phyloP scores from a whole-genome alignment of 2,888 invertebrate genomes.

The Tenthredo mesomela region DNA sequence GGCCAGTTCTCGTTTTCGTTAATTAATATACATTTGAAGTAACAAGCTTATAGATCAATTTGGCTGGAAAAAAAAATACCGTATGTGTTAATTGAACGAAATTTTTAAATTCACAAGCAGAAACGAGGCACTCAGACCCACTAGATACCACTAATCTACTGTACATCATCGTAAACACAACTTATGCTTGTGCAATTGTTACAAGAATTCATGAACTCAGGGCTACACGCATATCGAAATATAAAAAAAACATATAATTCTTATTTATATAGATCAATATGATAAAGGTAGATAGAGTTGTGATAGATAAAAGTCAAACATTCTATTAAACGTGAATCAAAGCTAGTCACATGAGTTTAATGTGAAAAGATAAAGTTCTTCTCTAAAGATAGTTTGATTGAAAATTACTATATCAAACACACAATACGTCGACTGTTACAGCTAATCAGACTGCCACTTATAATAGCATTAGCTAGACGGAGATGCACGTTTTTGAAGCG shows the following conservation, averaged over 20 bases:
- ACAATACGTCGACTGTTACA: neutral
- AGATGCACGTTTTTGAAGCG: neutral
- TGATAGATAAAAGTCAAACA: neutral
- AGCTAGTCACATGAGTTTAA: neutral
- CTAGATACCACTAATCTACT: neutral
- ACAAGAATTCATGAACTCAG: constrained; percentile 9
- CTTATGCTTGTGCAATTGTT: constrained; percentile 24
- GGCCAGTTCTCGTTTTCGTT: neutral
- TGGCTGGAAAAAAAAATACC: neutral
- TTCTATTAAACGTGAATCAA: neutral
- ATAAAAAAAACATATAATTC: neutral
- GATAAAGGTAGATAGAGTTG: neutral
- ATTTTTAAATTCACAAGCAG: constrained; percentile 11
- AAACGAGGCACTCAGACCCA: constrained; percentile 21
- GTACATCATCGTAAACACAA: neutral
- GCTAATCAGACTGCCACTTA: neutral
- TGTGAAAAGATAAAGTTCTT: neutral
- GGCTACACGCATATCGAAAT: neutral
- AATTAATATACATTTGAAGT: neutral
- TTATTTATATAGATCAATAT: neutral
- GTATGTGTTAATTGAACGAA: neutral
- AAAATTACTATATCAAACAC: neutral
- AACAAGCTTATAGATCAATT: neutral
- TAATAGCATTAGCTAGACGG: neutral
- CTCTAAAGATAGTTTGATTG: neutral